Evolutionary conservation across 2,113 vertebrate genomes (phyloP).

Genomic region (Thalassarche chlororhynchos): DNA sequence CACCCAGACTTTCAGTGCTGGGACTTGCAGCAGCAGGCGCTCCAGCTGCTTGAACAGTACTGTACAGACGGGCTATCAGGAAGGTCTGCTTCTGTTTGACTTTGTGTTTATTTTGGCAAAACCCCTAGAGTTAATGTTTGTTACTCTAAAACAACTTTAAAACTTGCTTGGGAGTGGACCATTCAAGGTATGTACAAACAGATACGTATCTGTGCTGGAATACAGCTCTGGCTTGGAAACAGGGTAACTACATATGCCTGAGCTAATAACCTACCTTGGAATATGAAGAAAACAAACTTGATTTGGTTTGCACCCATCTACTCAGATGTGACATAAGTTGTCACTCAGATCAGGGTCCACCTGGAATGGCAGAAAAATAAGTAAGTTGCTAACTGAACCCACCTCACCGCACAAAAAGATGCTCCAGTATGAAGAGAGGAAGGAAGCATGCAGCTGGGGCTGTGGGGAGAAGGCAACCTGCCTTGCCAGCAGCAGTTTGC

Average conservation of each 20-base stretch:
- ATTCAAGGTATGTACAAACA: not conserved
- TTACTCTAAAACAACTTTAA: constrained; percentile 61
- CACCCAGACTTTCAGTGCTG: not conserved
- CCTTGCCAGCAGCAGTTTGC: not conserved
- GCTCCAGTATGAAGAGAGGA: not conserved
- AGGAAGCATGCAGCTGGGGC: not conserved
- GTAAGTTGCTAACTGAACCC: not conserved
- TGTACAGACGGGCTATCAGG: not conserved
- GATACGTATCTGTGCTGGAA: not conserved
- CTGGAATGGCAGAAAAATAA: not conserved
- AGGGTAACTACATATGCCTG: not conserved
- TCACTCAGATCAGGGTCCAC: not conserved
- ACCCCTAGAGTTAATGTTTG: constrained; percentile 6
- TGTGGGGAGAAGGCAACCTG: not conserved
- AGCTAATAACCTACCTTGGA: not conserved
- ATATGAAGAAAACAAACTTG: not conserved
- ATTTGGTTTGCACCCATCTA: not conserved
- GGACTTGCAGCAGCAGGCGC: not conserved
- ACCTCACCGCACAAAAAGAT: not conserved
- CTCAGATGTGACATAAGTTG: not conserved
- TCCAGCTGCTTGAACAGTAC: not conserved
- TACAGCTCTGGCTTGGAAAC: not conserved
- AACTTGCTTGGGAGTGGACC: not conserved
- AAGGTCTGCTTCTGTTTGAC: constrained; percentile 21
- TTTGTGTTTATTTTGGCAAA: constrained; percentile 61